These are phyloP conservation scores for Dorcus parallelipipedus DNA, from an alignment of 2,888 invertebrate species.

Conservation along the genomic window DNA sequence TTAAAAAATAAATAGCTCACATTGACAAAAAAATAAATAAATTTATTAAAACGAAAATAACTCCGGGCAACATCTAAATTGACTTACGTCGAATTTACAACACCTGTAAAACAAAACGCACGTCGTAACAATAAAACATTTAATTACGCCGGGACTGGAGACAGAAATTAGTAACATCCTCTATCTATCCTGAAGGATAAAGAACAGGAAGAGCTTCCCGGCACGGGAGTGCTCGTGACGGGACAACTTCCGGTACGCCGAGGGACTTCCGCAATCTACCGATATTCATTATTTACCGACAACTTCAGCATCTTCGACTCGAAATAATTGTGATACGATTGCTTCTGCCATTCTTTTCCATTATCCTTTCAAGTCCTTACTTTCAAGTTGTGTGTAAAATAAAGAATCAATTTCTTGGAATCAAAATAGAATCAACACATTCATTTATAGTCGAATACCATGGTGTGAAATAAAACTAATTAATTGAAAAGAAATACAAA, in stretches of 20 bases:
- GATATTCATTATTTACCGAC: slow-evolving; percentile 45
- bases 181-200: slow-evolving; percentile 38
- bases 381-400: no score
- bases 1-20: no score
- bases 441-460: no score
- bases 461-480: no score
- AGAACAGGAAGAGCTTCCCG: slow-evolving; percentile 39
- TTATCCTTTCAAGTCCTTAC: not conserved
- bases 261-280: slow-evolving; percentile 45
- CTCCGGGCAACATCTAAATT: not conserved
- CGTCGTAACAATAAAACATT: slow-evolving; percentile 12
- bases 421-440: no score
- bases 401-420: no score
- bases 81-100: not conserved
- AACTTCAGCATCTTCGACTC: slow-evolving; percentile 29
- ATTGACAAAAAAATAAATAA: no score
- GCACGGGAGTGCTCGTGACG: slow-evolving; percentile 39
- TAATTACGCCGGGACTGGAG: slow-evolving; percentile 11
- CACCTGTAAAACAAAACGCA: slow-evolving; percentile 1
- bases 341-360: not conserved
- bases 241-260: slow-evolving; percentile 43
- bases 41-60: no score
- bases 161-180: slow-evolving; percentile 35
- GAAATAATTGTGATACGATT: slow-evolving; percentile 25
- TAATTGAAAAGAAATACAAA: no score